Evolutionary conservation across 2,113 vertebrate genomes (phyloP).

Genomic region (Polyodon spathula): DNA sequence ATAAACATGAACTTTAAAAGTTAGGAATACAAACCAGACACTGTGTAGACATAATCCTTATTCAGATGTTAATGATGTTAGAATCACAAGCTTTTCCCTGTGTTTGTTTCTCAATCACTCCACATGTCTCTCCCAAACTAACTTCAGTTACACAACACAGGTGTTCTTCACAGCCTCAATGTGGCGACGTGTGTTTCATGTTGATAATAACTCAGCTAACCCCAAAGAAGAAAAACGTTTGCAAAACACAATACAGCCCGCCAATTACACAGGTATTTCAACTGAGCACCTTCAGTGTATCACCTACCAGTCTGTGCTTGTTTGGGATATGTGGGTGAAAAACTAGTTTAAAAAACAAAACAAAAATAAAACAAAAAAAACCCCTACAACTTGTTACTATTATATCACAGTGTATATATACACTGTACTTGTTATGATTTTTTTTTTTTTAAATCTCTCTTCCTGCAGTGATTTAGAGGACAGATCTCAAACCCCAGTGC

Average conservation of each 20-base stretch:
- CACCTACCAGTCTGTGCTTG: slow-evolving; percentile 25
- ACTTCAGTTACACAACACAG: slow-evolving; percentile 23
- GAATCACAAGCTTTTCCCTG: slow-evolving; percentile 8
- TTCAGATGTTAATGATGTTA: slow-evolving; percentile 2
- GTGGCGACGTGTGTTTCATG: not conserved
- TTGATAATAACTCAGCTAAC: slow-evolving; percentile 26
- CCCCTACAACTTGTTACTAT: not conserved
- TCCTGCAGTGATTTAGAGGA: no score
- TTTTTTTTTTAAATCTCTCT: no score
- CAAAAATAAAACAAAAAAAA: not conserved
- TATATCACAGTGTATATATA: no score
- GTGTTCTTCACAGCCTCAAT: slow-evolving; percentile 21
- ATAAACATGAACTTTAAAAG: not conserved
- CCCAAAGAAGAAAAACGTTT: slow-evolving; percentile 21
- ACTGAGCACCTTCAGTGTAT: not conserved
- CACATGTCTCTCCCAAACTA: slow-evolving; percentile 37
- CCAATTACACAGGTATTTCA: slow-evolving; percentile 27
- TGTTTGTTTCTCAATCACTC: slow-evolving; percentile 19
- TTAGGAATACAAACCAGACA: not conserved
- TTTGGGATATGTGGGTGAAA: not conserved
- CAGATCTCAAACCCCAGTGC: no score
- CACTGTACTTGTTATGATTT: no score
- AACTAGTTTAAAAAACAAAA: not conserved
- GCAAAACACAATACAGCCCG: slow-evolving; percentile 34
- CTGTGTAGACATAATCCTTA: slow-evolving; percentile 1